These are phyloP conservation scores for Dugesia japonica DNA, from an alignment of 2,888 invertebrate species.

Conservation along the genomic window DNA sequence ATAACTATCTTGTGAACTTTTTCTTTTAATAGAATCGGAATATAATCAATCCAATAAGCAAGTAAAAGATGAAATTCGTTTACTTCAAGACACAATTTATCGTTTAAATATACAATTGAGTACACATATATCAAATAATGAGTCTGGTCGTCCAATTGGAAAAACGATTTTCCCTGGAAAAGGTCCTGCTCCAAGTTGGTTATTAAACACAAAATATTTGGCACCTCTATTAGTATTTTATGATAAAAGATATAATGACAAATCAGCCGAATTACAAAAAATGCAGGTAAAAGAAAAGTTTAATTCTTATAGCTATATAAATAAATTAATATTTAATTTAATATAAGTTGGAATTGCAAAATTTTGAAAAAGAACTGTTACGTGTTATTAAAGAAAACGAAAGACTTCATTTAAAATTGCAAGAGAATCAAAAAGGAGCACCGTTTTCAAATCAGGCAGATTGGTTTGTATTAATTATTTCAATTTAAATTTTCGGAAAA, in stretches of 20 bases:
- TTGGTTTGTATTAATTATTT: not conserved
- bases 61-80: constrained; percentile 1
- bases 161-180: constrained; percentile 38
- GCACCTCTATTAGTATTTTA: constrained; percentile 46
- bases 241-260: constrained; percentile 43
- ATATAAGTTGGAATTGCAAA: not conserved
- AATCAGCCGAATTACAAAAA: constrained; percentile 36
- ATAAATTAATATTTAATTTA: too few relatives aligned
- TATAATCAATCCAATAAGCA: too few relatives aligned
- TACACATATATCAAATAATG: not conserved
- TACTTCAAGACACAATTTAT: constrained; percentile 27
- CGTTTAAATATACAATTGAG: constrained; percentile 28
- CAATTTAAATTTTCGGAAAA: too few relatives aligned
- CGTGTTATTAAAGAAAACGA: constrained; percentile 22
- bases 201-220: constrained; percentile 42
- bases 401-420: constrained; percentile 1
- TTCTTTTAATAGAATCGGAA: too few relatives aligned
- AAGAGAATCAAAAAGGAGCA: not conserved
- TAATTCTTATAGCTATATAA: too few relatives aligned
- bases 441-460: not conserved
- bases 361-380: not conserved
- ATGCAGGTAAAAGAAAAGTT: too few relatives aligned
- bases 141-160: not conserved
- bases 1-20: too few relatives aligned
- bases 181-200: constrained; percentile 47